These are phyloP conservation scores for Ciona savignyi DNA, from an alignment of 23 tunicate genomes.

Conservation along the genomic window DNA sequence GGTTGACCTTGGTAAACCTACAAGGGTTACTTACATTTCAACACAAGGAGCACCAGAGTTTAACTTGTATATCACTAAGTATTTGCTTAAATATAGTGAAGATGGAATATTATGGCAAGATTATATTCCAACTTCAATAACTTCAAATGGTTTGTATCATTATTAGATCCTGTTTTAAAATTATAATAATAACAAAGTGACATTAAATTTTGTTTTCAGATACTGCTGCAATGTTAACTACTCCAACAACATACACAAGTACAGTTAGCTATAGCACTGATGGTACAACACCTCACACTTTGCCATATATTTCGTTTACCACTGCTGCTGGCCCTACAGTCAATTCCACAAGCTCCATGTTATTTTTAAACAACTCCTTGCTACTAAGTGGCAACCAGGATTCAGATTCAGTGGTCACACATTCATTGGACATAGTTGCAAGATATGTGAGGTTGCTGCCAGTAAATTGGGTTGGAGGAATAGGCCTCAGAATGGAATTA, in stretches of 20 bases:
- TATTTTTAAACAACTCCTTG: not conserved
- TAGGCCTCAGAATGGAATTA: constrained; percentile 29
- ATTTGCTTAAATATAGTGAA: constrained; percentile 4
- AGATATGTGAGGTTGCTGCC: constrained; percentile 7
- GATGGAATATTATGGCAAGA: constrained; percentile 12
- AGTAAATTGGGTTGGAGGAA: constrained; percentile 17
- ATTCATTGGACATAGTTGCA: constrained; percentile 2
- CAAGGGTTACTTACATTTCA: not conserved
- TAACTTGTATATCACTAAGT: constrained; percentile 9
- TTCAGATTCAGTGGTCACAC: not conserved
- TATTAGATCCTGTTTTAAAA: not conserved
- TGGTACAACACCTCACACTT: not conserved
- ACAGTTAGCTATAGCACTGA: not conserved
- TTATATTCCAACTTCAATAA: not conserved
- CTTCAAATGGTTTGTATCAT: not conserved
- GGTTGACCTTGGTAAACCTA: constrained; percentile 13
- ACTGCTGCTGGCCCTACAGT: not conserved
- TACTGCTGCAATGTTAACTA: not conserved
- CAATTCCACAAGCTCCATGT: not conserved
- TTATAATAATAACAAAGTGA: too few species aligned
- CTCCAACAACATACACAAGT: not conserved
- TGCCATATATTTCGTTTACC: not conserved
- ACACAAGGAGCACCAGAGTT: constrained; percentile 17
- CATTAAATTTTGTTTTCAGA: too few species aligned
- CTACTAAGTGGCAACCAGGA: constrained; percentile 5